A percentile compares a stretch with the other conserved stretches of the same genome.
These are phyloP conservation scores for Hyles vespertilio DNA, from an alignment of 1,140 invertebrate species.

Conservation along the genomic window DNA sequence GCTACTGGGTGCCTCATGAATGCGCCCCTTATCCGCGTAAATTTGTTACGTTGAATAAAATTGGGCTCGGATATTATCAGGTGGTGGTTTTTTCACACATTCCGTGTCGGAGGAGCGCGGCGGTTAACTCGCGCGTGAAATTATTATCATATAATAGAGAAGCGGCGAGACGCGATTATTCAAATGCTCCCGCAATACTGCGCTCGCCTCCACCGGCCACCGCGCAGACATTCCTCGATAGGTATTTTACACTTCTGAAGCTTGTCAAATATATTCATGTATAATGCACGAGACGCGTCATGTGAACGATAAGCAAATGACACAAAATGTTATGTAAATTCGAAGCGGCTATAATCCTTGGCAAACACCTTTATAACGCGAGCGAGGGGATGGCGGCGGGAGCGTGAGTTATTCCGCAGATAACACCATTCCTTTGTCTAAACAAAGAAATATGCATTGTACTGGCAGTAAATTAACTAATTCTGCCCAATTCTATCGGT, in stretches of 20 bases:
- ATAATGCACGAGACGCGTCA: conserved; percentile 66
- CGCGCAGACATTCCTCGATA: conserved; percentile 50
- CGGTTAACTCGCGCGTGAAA: conserved; percentile 63
- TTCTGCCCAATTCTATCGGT: no score
- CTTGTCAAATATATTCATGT: conserved; percentile 69
- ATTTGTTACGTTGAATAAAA: no score
- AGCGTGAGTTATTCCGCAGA: conserved; percentile 57
- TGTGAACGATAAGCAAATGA: conserved; percentile 71
- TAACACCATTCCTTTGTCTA: conserved; percentile 47
- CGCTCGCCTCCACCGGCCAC: conserved; percentile 33
- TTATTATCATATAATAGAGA: conserved; percentile 74
- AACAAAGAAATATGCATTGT: conserved; percentile 41
- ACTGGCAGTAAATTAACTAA: conserved; percentile 1
- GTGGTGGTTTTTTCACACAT: conserved; percentile 56
- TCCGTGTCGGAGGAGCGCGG: conserved; percentile 30
- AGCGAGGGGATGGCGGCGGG: conserved; percentile 48
- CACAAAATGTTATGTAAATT: conserved; percentile 73
- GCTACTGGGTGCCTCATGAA: no score
- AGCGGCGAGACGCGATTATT: conserved; percentile 61
- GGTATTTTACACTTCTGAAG: conserved; percentile 51
- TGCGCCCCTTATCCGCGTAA: no score
- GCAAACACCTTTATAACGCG: conserved; percentile 59
- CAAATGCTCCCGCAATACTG: conserved; percentile 52
- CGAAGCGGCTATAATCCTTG: conserved; percentile 59
- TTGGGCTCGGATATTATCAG: no score